Conservation (phyloP, 2,888 invertebrate genomes). For the Patella depressa region DNA sequence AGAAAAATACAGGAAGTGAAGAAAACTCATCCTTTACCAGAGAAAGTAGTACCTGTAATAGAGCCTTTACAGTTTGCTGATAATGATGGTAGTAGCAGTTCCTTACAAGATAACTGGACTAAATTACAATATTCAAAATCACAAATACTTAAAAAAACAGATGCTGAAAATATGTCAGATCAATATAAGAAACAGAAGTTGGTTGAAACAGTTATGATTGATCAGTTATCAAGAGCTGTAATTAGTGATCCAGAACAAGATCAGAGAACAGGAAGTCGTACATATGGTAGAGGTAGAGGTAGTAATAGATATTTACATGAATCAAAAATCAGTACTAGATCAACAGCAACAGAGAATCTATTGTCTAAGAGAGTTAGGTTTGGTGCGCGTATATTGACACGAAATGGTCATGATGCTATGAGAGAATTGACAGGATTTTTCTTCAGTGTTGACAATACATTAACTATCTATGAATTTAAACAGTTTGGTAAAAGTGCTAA, state of each 20-base stretch:
- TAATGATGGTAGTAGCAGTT: constrained; percentile 41
- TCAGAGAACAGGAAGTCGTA: constrained; percentile 31
- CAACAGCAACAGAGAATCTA: constrained; percentile 67
- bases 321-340: constrained; percentile 63
- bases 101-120: constrained; percentile 57
- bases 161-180: constrained; percentile 62
- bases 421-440: constrained; percentile 70
- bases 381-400: constrained; percentile 67
- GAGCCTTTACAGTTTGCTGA: constrained; percentile 39
- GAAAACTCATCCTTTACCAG: constrained; percentile 18
- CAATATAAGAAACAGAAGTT: constrained; percentile 66
- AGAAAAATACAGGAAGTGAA: constrained; percentile 40
- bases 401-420: constrained; percentile 69
- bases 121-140: constrained; percentile 52
- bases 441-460: constrained; percentile 66
- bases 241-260: constrained; percentile 69
- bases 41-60: constrained; percentile 35
- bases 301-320: constrained; percentile 64
- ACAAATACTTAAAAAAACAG: constrained; percentile 57
- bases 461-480: constrained; percentile 70
- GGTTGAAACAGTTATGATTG: constrained; percentile 69
- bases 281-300: constrained; percentile 51
- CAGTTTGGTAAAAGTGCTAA: constrained; percentile 71
- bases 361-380: constrained; percentile 67
- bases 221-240: constrained; percentile 67